Evolutionary conservation across 2,797 vertebrate genomes (phyloP), one percentile per base, ranked within the genome.

Genomic region (Holocentrus rufus): DNA sequence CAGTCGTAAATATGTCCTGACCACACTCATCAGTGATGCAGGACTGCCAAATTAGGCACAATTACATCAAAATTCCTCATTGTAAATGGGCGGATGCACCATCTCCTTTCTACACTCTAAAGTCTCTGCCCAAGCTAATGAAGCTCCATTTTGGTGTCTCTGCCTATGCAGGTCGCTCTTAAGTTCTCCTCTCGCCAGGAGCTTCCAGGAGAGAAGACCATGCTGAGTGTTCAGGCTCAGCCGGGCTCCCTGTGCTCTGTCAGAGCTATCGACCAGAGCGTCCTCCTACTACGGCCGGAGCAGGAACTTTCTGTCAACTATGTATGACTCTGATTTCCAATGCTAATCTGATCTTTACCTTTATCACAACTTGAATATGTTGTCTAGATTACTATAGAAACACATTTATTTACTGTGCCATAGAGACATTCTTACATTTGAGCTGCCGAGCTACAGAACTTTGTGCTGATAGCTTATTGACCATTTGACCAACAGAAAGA

Each of bases 241-340:
- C 92, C 95, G 0, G 91, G 85, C 11, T 97, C 96, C 1, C 58
- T 98, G 65, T 98, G 97, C 54, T 96, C 95, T 0, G 75, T 97
- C 20, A 87, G 93, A 6, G 96, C 94, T 1, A 93, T 98, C 20
- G 97, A 98, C 86, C 92, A 95, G 72, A 97, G 96, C 0, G 72
- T 98, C 65, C 90, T 96, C 14, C 91, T 97, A 49, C 72, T 95
- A 86, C 91, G 87, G 49, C 69, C 93, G 0, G 94, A 96, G 76
- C 69, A 90, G 0, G 93, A 97, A 47, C 92, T 97, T 74, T 94
- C 89, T 0, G 31, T 88, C 0, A 69, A 74, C 15, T 88, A 58
- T 7, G 96, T 98, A 91, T 71, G 95, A 30, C 27, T 17, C 22
- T 0, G 0, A 18, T 15, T 15, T 3, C 57, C 49, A 25, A 0